A percentile compares a stretch with the other conserved stretches of the same genome.
phyloP scores from a whole-genome alignment of 1,140 invertebrate genomes.

The Frieseomelitta varia region DNA sequence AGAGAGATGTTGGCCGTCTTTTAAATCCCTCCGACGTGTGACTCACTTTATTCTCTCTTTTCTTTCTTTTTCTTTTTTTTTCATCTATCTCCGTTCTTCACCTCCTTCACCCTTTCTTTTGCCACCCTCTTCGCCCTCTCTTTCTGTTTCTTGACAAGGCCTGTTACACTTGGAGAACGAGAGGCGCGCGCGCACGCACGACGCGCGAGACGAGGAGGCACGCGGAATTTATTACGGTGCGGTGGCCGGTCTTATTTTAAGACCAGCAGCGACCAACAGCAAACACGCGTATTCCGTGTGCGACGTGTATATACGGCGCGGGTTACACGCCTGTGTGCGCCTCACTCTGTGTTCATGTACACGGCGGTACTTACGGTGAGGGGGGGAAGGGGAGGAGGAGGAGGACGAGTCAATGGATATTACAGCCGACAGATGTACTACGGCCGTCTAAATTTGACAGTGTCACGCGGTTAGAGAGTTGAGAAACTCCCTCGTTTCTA shows the following conservation, averaged over 20 bases:
- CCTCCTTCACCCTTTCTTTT: background rate
- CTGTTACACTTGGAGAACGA: conserved; percentile 44
- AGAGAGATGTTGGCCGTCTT: background rate
- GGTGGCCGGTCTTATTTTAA: conserved; percentile 79
- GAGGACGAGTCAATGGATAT: conserved; percentile 63
- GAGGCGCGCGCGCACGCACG: conserved; percentile 54
- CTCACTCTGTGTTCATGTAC: background rate
- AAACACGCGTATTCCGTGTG: conserved; percentile 42
- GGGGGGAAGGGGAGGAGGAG: background rate
- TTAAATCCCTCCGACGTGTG: conserved; percentile 42
- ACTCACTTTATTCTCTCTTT: conserved; percentile 67
- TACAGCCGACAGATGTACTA: conserved; percentile 68
- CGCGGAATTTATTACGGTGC: conserved; percentile 71
- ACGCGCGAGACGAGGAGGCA: conserved; percentile 47
- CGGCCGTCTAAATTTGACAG: conserved; percentile 61
- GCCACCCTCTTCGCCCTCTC: background rate
- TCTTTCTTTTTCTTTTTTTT: conserved; percentile 16
- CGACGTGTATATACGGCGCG: conserved; percentile 14
- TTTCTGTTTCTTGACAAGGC: background rate
- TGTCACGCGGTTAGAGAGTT: background rate
- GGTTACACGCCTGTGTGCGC: background rate
- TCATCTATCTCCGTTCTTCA: conserved; percentile 13
- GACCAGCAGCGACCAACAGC: conserved; percentile 50
- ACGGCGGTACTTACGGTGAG: conserved; percentile 54
- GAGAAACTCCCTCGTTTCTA: background rate